Evolutionary conservation across 2,113 vertebrate genomes (phyloP).

Genomic region (Chloropsis hardwickii): DNA sequence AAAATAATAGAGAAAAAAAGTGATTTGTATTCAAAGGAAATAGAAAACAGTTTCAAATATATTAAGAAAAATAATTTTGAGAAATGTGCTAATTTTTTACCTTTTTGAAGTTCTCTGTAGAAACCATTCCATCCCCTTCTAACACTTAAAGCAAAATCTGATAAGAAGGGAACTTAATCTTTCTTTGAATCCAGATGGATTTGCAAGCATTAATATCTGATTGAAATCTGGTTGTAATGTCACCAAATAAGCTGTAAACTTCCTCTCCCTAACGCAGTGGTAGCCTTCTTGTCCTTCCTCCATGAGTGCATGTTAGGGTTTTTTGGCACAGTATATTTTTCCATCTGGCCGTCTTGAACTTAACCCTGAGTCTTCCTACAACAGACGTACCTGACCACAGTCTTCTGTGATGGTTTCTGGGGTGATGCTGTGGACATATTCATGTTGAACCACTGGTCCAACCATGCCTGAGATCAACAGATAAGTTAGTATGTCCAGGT

Average conservation of each 20-base stretch:
- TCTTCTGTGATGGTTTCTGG: background rate
- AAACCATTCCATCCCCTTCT: accelerated
- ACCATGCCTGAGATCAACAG: background rate
- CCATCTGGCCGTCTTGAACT: background rate
- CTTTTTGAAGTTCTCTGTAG: background rate
- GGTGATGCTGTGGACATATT: background rate
- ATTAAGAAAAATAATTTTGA: background rate
- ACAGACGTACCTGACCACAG: background rate
- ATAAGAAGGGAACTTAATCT: background rate
- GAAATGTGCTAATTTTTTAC: background rate
- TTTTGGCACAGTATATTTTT: background rate
- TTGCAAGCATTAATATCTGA: background rate
- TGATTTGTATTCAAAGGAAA: background rate
- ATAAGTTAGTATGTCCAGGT: background rate
- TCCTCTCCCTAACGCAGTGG: background rate
- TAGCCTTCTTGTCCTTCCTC: background rate
- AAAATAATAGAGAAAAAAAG: background rate
- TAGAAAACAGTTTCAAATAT: background rate
- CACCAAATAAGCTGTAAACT: background rate
- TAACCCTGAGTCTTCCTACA: background rate
- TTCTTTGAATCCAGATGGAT: background rate
- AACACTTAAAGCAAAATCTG: background rate
- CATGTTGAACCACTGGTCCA: background rate
- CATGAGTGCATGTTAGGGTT: accelerated
- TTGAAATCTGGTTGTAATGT: background rate